Conservation (phyloP, 2,797 vertebrate species). For the Gouania willdenowi region DNA sequence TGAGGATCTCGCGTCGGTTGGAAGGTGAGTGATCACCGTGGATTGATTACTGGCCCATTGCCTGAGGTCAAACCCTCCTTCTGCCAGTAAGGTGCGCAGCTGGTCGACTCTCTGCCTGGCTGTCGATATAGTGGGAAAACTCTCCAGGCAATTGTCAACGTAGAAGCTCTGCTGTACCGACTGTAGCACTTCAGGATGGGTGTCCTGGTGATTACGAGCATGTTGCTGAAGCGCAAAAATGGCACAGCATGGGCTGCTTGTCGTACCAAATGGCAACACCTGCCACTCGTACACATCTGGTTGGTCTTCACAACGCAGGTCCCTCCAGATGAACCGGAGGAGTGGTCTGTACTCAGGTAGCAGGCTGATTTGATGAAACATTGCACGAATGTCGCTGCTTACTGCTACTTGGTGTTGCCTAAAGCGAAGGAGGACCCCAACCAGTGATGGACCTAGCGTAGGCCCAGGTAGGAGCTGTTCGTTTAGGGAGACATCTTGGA, state of each 20-base stretch:
- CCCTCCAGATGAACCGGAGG: slow-evolving; percentile 8
- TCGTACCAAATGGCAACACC: neutral
- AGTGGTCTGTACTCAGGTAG: slow-evolving; percentile 5
- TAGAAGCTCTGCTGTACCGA: neutral
- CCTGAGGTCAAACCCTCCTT: neutral
- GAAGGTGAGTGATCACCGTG: neutral
- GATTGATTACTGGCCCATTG: neutral
- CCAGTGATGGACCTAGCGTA: neutral
- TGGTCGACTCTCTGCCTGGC: neutral
- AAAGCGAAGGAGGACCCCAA: no score
- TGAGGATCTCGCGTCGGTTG: no score
- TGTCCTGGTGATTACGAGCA: no score
- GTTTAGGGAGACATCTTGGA: neutral
- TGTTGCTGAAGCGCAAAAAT: neutral
- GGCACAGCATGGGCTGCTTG: neutral
- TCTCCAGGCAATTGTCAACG: neutral
- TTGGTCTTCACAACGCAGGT: no score
- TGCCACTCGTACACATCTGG: no score
- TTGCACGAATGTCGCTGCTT: neutral
- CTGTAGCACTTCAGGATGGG: neutral
- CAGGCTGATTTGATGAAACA: slow-evolving; percentile 13
- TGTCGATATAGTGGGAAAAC: rapidly evolving
- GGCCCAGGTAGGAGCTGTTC: neutral
- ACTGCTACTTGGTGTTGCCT: no score
- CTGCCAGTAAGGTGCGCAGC: neutral